Evolutionary conservation across 2,888 invertebrate genomes (phyloP).

Genomic region (Volucella bombylans): DNA sequence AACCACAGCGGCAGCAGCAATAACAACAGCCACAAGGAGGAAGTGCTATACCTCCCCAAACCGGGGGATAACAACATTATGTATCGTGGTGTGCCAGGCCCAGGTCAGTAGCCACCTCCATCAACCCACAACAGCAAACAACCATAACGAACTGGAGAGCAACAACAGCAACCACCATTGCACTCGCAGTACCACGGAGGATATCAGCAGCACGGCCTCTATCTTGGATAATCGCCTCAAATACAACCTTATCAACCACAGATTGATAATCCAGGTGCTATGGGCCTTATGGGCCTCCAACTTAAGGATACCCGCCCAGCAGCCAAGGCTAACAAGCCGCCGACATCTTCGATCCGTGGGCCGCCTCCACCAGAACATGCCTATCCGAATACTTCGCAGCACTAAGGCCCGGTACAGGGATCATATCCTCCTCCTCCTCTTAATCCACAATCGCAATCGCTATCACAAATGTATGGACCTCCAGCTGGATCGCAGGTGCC

Average conservation of each 20-base stretch:
- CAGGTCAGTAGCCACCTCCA: constrained; percentile 75
- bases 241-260: constrained; percentile 84
- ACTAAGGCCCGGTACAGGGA: constrained; percentile 82
- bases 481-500: too few relatives aligned
- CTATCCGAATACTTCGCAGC: constrained; percentile 83
- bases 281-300: constrained; percentile 81
- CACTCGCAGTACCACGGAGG: constrained; percentile 84
- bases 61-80: constrained; percentile 24
- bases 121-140: constrained; percentile 78
- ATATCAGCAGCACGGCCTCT: constrained; percentile 84
- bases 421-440: constrained; percentile 82
- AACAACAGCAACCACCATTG: constrained; percentile 83
- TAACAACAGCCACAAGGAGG: too few relatives aligned
- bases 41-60: too few relatives aligned
- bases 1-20: too few relatives aligned
- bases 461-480: too few relatives aligned
- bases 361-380: constrained; percentile 82
- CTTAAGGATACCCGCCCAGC: constrained; percentile 85
- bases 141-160: constrained; percentile 82
- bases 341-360: constrained; percentile 70
- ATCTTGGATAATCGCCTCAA: too few relatives aligned
- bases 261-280: constrained; percentile 84
- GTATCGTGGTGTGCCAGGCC: constrained; percentile 78
- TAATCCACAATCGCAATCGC: constrained; percentile 65
- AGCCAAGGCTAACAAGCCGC: constrained; percentile 84